Evolutionary conservation across 2,113 vertebrate genomes (phyloP).

Genomic region (Riparia riparia): DNA sequence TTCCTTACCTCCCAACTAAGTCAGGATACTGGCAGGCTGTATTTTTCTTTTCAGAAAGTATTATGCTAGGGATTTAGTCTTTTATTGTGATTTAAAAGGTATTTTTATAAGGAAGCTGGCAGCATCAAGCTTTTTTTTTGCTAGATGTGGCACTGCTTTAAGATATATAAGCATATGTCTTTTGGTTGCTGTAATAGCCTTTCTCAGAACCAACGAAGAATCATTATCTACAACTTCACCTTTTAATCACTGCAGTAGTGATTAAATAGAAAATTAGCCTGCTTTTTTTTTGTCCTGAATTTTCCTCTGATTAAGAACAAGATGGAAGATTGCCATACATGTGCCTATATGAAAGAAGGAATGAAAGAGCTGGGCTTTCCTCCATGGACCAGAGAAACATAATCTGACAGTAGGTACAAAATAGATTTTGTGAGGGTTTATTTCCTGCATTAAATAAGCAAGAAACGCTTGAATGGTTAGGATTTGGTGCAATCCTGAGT

Average conservation of each 20-base stretch:
- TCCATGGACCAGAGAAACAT: background rate
- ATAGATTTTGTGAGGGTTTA: background rate
- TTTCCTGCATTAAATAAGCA: background rate
- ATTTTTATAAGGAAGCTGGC: constrained; percentile 39
- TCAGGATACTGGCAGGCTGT: constrained; percentile 35
- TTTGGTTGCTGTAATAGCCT: background rate
- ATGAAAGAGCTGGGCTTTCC: background rate
- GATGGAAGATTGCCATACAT: background rate
- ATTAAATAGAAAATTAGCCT: background rate
- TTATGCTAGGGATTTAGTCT: constrained; percentile 59
- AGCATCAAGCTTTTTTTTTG: background rate
- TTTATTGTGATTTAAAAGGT: constrained; percentile 65
- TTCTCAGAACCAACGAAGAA: background rate
- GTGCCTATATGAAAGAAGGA: background rate
- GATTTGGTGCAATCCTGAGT: background rate
- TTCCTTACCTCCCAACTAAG: constrained; percentile 46
- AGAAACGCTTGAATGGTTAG: background rate
- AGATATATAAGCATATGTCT: background rate
- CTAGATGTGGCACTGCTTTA: background rate
- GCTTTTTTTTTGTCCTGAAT: background rate
- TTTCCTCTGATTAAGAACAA: background rate
- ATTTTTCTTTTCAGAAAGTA: constrained; percentile 64
- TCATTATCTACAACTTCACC: background rate
- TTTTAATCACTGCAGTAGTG: background rate
- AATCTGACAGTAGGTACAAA: background rate